These are phyloP conservation scores for Delia radicum DNA, from an alignment of 1,140 invertebrate genomes.

Conservation along the genomic window DNA sequence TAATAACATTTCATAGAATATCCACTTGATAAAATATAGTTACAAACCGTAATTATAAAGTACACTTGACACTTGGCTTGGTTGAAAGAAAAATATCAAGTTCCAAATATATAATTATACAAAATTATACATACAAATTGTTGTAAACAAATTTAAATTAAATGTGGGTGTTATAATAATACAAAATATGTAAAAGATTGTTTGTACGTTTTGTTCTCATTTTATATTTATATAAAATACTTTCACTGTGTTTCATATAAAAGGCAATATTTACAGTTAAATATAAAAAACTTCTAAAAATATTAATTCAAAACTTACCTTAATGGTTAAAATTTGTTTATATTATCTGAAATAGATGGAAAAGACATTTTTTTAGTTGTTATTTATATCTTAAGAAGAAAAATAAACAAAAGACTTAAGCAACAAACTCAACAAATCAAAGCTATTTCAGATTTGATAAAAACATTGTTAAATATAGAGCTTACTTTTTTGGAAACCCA, in stretches of 20 bases:
- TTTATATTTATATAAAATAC: neutral
- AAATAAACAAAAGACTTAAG: constrained; percentile 50
- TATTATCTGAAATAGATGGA: neutral
- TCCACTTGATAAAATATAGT: neutral
- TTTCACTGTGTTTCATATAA: neutral
- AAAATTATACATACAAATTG: neutral
- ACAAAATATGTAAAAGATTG: too few relatives aligned
- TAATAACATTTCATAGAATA: neutral
- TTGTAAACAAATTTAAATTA: neutral
- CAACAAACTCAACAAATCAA: too few relatives aligned
- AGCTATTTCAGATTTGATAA: too few relatives aligned
- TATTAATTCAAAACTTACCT: neutral
- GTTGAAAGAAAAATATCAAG: neutral
- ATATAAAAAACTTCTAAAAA: neutral
- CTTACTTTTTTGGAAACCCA: neutral
- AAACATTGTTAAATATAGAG: neutral
- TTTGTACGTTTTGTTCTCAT: too few relatives aligned
- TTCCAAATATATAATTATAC: neutral
- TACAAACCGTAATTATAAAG: neutral
- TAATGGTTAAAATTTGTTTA: neutral
- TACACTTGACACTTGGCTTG: neutral
- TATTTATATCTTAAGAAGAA: neutral
- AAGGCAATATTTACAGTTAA: neutral
- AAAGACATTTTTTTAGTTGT: neutral
- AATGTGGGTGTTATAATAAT: neutral